phyloP scores from a whole-genome alignment of 2,113 vertebrate genomes.

The Archocentrus centrarchus region DNA sequence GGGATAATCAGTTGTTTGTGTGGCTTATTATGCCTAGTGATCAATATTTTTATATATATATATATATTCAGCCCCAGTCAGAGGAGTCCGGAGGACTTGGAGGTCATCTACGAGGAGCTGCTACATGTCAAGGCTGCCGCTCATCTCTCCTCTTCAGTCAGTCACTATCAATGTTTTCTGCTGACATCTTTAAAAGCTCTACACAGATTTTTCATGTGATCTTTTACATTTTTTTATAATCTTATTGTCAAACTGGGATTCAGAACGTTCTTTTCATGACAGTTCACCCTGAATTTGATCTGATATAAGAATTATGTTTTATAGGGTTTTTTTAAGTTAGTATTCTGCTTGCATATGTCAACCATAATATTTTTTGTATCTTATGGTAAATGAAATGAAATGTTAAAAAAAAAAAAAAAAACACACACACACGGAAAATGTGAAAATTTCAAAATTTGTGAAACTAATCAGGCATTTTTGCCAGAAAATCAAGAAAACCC shows the following conservation, averaged over 20 bases:
- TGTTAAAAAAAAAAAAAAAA: neutral
- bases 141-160: slow-evolving; percentile 92
- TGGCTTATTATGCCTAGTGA: neutral
- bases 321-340: fast-evolving
- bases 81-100: slow-evolving; percentile 90
- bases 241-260: too few relatives aligned
- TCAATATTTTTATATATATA: neutral
- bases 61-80: slow-evolving; percentile 84
- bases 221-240: neutral
- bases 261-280: fast-evolving
- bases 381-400: neutral
- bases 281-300: neutral
- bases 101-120: slow-evolving; percentile 95
- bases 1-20: neutral
- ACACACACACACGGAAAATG: too few relatives aligned
- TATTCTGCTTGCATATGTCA: neutral
- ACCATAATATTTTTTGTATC: neutral
- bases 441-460: too few relatives aligned
- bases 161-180: slow-evolving; percentile 10
- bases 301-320: neutral
- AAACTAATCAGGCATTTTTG: neutral
- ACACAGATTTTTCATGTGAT: neutral
- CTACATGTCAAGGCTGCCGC: slow-evolving; percentile 93
- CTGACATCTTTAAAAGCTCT: neutral
- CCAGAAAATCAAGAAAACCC: neutral